Conservation (phyloP, 2,797 vertebrate genomes). For the Pseudochirops cupreus region DNA sequence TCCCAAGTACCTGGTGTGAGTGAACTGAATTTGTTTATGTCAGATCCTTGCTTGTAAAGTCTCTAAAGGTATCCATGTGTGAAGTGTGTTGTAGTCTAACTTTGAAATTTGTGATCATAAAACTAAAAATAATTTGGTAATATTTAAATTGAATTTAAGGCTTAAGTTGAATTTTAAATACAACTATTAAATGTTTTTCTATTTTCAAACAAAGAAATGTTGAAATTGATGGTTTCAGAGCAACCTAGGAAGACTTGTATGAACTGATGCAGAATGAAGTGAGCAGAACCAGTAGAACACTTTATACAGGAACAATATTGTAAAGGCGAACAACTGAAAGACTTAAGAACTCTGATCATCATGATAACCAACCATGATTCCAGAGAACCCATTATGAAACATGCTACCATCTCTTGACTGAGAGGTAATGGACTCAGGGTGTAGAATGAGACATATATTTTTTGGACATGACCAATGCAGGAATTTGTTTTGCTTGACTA, state of each 20-base stretch:
- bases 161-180: background rate
- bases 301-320: background rate
- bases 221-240: background rate
- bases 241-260: background rate
- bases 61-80: background rate
- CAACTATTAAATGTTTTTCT: background rate
- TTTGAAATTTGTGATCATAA: background rate
- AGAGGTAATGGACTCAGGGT: slow-evolving; percentile 2
- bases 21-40: background rate
- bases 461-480: slow-evolving; percentile 7
- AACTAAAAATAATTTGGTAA: background rate
- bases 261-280: background rate
- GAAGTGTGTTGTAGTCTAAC: background rate
- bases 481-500: slow-evolving; percentile 2
- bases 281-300: background rate
- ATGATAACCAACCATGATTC: slow-evolving; percentile 5
- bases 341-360: slow-evolving; percentile 8
- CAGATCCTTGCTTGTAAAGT: background rate
- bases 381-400: slow-evolving; percentile 4
- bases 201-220: background rate
- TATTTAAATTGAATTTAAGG: slow-evolving; percentile 1
- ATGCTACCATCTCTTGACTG: background rate
- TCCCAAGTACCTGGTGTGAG: background rate
- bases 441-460: slow-evolving; percentile 9
- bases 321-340: background rate